Conservation (phyloP, 2,113 vertebrate species). For the Forbesichthys agassizii region DNA sequence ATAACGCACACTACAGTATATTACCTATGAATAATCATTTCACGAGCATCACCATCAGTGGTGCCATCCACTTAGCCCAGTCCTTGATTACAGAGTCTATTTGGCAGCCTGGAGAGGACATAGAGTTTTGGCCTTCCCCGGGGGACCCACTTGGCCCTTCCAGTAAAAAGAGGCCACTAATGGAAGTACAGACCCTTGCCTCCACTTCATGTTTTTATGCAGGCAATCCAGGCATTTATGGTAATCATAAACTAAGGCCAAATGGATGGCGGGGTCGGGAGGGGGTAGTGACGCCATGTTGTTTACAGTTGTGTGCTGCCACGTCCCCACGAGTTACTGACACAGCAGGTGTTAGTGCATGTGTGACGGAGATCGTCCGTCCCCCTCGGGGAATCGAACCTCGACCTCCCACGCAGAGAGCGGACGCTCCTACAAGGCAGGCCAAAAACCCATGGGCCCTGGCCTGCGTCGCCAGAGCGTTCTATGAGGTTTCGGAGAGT, state of each 20-base stretch:
- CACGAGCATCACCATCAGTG: slow-evolving; percentile 42
- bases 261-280: slow-evolving; percentile 82
- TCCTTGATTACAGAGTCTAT: slow-evolving; percentile 62
- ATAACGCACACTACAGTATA: slow-evolving; percentile 9
- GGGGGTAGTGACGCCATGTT: slow-evolving; percentile 54
- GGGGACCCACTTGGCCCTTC: slow-evolving; percentile 86
- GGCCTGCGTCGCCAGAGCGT: no score
- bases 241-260: slow-evolving; percentile 81
- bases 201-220: slow-evolving; percentile 81
- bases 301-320: slow-evolving; percentile 79
- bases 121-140: slow-evolving; percentile 69
- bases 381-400: no score
- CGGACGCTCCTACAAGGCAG: no score
- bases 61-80: slow-evolving; percentile 52
- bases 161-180: slow-evolving; percentile 88
- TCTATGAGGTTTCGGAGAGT: no score
- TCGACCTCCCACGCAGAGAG: no score
- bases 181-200: slow-evolving; percentile 82
- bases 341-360: slow-evolving; percentile 70
- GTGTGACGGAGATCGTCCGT: no score
- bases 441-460: no score
- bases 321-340: slow-evolving; percentile 70
- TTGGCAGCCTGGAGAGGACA: slow-evolving; percentile 49
- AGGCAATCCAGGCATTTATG: slow-evolving; percentile 86
- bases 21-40: slow-evolving; percentile 52